phyloP scores from a whole-genome alignment of 1,140 invertebrate species.

The Berghia stephanieae region DNA sequence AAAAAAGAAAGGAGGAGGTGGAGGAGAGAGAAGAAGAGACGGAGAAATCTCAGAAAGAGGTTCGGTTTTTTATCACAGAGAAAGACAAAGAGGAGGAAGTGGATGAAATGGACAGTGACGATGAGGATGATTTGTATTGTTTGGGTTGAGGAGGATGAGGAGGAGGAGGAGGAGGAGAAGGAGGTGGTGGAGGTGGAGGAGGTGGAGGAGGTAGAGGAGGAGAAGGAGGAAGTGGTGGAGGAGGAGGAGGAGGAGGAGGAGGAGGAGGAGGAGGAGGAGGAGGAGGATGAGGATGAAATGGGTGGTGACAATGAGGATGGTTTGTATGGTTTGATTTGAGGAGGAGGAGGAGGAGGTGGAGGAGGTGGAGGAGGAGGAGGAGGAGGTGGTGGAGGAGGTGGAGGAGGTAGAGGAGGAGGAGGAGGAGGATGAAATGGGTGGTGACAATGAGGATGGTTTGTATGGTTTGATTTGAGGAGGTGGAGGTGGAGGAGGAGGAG shows the following conservation, averaged over 20 bases:
- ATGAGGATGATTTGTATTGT: background rate
- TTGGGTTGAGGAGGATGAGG: background rate
- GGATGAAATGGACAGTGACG: background rate
- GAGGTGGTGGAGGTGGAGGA: background rate
- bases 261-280: background rate
- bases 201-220: background rate
- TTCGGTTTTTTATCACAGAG: background rate
- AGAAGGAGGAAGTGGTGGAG: background rate
- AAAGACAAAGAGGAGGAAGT: background rate
- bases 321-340: background rate
- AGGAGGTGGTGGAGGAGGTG: background rate
- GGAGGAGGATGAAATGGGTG: background rate
- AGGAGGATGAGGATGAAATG: background rate
- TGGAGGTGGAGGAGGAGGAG: background rate
- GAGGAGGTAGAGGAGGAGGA: background rate
- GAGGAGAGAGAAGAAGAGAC: background rate
- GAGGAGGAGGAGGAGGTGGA: background rate
- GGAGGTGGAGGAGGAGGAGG: background rate
- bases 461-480: background rate
- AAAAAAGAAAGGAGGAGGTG: background rate
- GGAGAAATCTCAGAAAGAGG: background rate
- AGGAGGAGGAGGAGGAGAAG: background rate
- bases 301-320: background rate
- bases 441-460: background rate
- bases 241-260: background rate